phyloP scores from a whole-genome alignment of 2,888 invertebrate genomes.

The Diplolepis rosae region DNA sequence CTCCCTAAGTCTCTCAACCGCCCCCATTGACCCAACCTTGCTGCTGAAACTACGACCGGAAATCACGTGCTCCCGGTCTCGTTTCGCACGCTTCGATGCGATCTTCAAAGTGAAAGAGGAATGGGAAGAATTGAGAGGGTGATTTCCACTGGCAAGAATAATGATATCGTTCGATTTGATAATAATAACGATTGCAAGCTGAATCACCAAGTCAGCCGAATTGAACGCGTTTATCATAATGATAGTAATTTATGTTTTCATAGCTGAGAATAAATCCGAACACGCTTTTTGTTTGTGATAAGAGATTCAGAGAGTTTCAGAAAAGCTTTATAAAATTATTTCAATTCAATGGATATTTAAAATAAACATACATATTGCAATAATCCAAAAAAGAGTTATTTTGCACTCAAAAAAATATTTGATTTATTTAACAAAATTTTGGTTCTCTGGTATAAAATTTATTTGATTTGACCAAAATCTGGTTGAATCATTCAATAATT shows the following conservation, averaged over 20 bases:
- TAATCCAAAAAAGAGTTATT: too few relatives aligned
- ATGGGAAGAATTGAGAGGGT: slow-evolving; percentile 47
- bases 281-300: background rate
- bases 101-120: slow-evolving; percentile 36
- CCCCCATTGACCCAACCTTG: slow-evolving; percentile 46
- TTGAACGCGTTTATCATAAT: slow-evolving; percentile 26
- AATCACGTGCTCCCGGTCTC: slow-evolving; percentile 52
- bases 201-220: background rate
- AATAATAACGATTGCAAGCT: slow-evolving; percentile 30
- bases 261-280: background rate
- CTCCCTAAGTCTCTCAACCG: slow-evolving; percentile 19
- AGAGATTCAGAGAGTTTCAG: too few relatives aligned
- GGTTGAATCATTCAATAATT: too few relatives aligned
- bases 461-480: too few relatives aligned
- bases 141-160: slow-evolving; percentile 43
- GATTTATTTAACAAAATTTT: too few relatives aligned
- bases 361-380: too few relatives aligned
- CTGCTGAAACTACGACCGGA: slow-evolving; percentile 53
- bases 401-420: too few relatives aligned
- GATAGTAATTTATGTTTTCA: slow-evolving; percentile 15
- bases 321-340: too few relatives aligned
- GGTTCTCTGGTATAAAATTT: too few relatives aligned
- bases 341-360: too few relatives aligned
- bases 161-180: slow-evolving; percentile 40
- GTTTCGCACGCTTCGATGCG: slow-evolving; percentile 43